phyloP scores from a whole-genome alignment of 1,140 invertebrate species.

The Drosophila pectinifera region DNA sequence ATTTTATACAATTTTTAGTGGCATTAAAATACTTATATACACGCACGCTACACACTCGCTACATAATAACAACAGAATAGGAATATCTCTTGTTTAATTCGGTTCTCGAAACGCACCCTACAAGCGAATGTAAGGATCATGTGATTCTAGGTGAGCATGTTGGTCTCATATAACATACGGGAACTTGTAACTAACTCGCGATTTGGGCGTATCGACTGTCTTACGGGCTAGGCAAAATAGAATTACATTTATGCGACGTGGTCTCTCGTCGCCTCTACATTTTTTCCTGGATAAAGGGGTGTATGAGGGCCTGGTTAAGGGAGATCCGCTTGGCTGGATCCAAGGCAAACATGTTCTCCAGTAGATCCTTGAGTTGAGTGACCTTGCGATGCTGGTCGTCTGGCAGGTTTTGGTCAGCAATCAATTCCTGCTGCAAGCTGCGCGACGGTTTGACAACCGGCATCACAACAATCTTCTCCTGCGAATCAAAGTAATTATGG shows the following conservation, averaged over 20 bases:
- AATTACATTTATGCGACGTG: conserved; percentile 63
- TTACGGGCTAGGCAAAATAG: conserved; percentile 61
- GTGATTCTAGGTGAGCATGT: conserved; percentile 43
- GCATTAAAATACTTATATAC: conserved; percentile 39
- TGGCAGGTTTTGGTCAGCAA: conserved; percentile 95
- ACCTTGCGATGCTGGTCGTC: conserved; percentile 96
- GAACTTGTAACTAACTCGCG: conserved; percentile 56
- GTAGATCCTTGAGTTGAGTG: conserved; percentile 95
- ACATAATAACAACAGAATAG: conserved; percentile 40
- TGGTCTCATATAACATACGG: conserved; percentile 28
- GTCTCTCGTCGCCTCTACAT: conserved; percentile 85
- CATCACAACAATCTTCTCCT: conserved; percentile 99
- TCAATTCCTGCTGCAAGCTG: conserved; percentile 94
- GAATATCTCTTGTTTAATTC: conserved; percentile 42
- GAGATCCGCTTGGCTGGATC: conserved; percentile 97
- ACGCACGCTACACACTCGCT: conserved; percentile 31
- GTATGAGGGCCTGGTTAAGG: conserved; percentile 96
- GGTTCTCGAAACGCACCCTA: conserved; percentile 28
- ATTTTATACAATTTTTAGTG: conserved; percentile 23
- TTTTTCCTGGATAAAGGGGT: conserved; percentile 98
- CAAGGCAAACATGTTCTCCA: conserved; percentile 96
- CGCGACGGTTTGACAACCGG: conserved; percentile 94
- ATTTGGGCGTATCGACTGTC: conserved; percentile 33
- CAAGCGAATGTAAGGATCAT: conserved; percentile 26
- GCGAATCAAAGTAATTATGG: conserved; percentile 51